These are phyloP conservation scores for Microchirus variegatus DNA, from an alignment of 2,797 vertebrate species.

Conservation along the genomic window DNA sequence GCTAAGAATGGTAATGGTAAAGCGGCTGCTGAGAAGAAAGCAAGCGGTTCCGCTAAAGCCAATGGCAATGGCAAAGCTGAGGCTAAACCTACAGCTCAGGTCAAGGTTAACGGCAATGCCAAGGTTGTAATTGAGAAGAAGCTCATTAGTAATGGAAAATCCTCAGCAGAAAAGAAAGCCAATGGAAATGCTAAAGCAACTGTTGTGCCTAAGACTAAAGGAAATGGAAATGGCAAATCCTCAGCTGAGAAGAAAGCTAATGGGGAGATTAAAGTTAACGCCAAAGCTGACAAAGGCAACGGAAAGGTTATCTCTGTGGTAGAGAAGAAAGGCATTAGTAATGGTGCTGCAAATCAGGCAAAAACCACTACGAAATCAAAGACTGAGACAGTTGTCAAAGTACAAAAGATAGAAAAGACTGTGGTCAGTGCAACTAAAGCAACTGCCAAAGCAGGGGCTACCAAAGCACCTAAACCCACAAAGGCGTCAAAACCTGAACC, in stretches of 20 bases:
- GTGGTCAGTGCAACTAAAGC: conserved; percentile 53
- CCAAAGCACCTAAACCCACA: conserved; percentile 62
- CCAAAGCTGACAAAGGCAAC: conserved; percentile 55
- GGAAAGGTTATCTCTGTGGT: conserved; percentile 61
- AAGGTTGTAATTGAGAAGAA: conserved; percentile 63
- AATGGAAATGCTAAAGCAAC: conserved; percentile 63
- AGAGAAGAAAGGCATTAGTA: conserved; percentile 63
- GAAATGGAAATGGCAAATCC: conserved; percentile 61
- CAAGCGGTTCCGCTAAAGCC: conserved; percentile 50
- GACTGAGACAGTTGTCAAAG: conserved; percentile 55
- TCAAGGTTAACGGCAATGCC: conserved; percentile 58
- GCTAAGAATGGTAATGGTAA: conserved; percentile 63
- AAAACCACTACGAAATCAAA: conserved; percentile 73
- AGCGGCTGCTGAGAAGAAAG: conserved; percentile 57
- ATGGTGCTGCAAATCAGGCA: conserved; percentile 48
- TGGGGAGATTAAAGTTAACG: conserved; percentile 68
- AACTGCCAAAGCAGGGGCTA: conserved; percentile 51
- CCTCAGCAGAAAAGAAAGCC: conserved; percentile 55
- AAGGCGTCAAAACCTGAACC: conserved; percentile 61
- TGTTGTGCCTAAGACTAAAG: conserved; percentile 55
- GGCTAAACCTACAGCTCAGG: conserved; percentile 50
- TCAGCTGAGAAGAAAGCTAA: conserved; percentile 61
- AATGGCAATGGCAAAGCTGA: conserved; percentile 58
- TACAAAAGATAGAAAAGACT: conserved; percentile 67
- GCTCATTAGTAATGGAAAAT: conserved; percentile 47